phyloP scores from a whole-genome alignment of 2,888 invertebrate genomes.

The Apamea epomidion region DNA sequence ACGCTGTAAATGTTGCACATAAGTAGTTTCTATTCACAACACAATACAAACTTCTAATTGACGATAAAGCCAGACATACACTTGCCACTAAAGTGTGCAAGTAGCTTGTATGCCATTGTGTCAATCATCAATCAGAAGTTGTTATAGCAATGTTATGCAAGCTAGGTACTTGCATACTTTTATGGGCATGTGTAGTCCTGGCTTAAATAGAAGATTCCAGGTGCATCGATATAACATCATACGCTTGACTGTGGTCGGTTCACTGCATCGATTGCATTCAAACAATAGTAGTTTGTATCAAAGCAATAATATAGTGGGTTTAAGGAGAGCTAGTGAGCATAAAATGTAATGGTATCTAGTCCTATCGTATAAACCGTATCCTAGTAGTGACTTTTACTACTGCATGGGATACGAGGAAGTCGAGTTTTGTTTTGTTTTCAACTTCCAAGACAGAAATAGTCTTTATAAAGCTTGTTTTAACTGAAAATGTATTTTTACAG shows the following conservation, averaged over 20 bases:
- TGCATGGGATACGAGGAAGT: conserved; percentile 23
- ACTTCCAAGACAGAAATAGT: conserved; percentile 12
- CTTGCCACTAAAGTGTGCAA: not conserved
- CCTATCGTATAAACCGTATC: conserved; percentile 43
- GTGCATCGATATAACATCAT: conserved; percentile 25
- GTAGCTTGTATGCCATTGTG: not conserved
- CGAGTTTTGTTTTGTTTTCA: conserved; percentile 22
- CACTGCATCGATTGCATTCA: conserved; percentile 44
- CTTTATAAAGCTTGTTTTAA: conserved; percentile 16
- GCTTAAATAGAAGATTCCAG: conserved; percentile 20
- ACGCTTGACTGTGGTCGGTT: conserved; percentile 31
- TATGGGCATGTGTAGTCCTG: not conserved
- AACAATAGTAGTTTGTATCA: conserved; percentile 51
- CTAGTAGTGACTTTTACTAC: conserved; percentile 58
- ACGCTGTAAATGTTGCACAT: not conserved
- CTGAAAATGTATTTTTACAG: conserved; percentile 6
- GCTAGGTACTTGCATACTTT: not conserved
- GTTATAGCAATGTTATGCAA: not conserved
- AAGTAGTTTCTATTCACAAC: no score
- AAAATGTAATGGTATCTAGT: conserved; percentile 56
- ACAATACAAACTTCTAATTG: not conserved
- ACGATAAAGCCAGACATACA: not conserved
- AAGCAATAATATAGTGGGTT: conserved; percentile 49
- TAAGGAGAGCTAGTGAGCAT: conserved; percentile 50
- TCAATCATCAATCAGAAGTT: not conserved